Conservation (phyloP, 2,113 vertebrate species). For the Microtus richardsoni region DNA sequence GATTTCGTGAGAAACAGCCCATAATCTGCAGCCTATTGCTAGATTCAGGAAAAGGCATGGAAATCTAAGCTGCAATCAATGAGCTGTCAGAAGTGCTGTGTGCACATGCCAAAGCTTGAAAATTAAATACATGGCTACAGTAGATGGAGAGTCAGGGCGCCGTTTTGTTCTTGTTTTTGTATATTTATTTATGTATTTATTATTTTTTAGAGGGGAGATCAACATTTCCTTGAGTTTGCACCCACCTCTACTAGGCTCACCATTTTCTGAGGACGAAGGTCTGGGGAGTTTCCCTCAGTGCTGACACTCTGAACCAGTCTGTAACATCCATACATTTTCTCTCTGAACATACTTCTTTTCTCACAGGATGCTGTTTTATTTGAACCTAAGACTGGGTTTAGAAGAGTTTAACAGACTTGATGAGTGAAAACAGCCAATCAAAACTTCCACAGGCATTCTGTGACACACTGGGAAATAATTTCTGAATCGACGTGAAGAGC, state of each 20-base stretch:
- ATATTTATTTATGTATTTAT: not conserved
- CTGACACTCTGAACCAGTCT: not conserved
- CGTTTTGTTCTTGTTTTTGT: not conserved
- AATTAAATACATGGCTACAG: not conserved
- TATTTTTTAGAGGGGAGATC: not conserved
- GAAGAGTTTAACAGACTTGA: not conserved
- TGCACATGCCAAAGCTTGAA: not conserved
- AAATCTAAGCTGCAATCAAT: not conserved
- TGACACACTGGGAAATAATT: not conserved
- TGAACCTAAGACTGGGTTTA: not conserved
- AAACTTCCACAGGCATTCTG: not conserved
- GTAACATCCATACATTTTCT: not conserved
- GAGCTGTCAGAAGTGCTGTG: not conserved
- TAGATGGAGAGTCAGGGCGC: accelerated
- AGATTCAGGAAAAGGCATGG: not conserved
- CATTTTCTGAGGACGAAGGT: not conserved
- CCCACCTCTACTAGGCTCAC: not conserved
- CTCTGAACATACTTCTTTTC: not conserved
- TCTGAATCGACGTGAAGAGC: not conserved
- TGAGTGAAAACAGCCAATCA: not conserved
- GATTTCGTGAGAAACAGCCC: not conserved
- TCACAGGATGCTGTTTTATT: not conserved
- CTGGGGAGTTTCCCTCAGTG: not conserved
- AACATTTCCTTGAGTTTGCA: not conserved
- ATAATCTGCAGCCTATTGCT: too few relatives aligned